Evolutionary conservation across 2,113 vertebrate genomes (phyloP).

Genomic region (Eulacestoma nigropectus): DNA sequence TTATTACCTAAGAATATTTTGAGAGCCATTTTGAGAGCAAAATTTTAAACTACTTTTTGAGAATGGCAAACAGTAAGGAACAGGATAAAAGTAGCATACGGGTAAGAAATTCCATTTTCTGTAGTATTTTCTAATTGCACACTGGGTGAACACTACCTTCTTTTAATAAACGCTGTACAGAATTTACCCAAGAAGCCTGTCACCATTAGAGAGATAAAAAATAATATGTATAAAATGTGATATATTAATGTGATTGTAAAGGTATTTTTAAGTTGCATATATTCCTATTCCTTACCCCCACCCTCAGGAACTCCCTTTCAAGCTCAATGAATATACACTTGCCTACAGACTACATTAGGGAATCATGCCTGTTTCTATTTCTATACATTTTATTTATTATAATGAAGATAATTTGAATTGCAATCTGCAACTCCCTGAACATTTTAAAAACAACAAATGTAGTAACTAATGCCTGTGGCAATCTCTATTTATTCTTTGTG

Average conservation of each 20-base stretch:
- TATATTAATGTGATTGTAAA: neutral
- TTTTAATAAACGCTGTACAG: neutral
- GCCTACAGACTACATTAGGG: neutral
- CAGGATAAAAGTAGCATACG: neutral
- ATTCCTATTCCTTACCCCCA: neutral
- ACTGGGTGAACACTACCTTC: neutral
- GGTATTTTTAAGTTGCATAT: neutral
- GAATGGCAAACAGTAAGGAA: neutral
- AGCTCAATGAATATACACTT: neutral
- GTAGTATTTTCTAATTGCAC: neutral
- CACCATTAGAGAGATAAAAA: neutral
- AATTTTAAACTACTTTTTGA: neutral
- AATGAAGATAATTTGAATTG: slow-evolving; percentile 60
- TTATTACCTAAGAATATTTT: neutral
- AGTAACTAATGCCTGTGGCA: slow-evolving; percentile 52
- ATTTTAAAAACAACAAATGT: slow-evolving; percentile 49
- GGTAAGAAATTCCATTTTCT: neutral
- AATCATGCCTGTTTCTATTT: slow-evolving; percentile 10
- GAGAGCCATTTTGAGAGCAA: neutral
- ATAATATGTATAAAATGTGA: neutral
- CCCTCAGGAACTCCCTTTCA: neutral
- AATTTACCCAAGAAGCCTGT: neutral
- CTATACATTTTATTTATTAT: slow-evolving; percentile 51
- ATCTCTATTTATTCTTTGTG: slow-evolving; percentile 32
- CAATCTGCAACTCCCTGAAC: slow-evolving; percentile 48